Conservation (phyloP, 2,888 invertebrate genomes). For the Neocrepidodera transversa region DNA sequence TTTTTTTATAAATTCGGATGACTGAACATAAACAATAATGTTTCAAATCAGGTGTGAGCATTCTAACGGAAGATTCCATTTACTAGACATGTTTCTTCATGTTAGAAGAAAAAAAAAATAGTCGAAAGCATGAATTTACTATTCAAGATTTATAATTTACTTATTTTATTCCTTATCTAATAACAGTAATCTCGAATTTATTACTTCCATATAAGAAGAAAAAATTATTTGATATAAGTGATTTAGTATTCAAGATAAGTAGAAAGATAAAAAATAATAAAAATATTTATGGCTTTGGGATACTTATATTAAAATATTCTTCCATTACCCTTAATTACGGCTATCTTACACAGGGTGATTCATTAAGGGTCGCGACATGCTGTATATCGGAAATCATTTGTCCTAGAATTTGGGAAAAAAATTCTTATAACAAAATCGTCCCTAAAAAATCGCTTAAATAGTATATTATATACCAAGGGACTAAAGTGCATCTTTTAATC, state of each 20-base stretch:
- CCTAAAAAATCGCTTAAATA: too few relatives aligned
- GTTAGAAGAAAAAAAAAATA: background rate
- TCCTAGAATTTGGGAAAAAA: too few relatives aligned
- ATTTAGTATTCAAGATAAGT: background rate
- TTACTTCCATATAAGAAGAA: background rate
- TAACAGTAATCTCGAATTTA: background rate
- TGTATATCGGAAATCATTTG: too few relatives aligned
- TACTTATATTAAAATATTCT: too few relatives aligned
- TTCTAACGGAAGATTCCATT: background rate
- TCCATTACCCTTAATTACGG: too few relatives aligned
- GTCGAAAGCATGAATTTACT: background rate
- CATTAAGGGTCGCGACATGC: too few relatives aligned
- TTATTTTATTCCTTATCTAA: background rate
- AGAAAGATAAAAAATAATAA: too few relatives aligned
- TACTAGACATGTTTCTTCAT: background rate
- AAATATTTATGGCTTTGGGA: too few relatives aligned
- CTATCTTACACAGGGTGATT: too few relatives aligned
- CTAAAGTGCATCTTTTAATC: too few relatives aligned
- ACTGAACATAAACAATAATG: constrained; percentile 6
- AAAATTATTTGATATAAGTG: background rate
- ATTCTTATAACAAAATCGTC: too few relatives aligned
- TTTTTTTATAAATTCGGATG: constrained; percentile 8
- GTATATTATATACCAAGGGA: too few relatives aligned
- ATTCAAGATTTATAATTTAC: background rate
- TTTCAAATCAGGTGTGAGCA: background rate